phyloP scores from a whole-genome alignment of 2,888 invertebrate genomes.

The Drosophila conformis region DNA sequence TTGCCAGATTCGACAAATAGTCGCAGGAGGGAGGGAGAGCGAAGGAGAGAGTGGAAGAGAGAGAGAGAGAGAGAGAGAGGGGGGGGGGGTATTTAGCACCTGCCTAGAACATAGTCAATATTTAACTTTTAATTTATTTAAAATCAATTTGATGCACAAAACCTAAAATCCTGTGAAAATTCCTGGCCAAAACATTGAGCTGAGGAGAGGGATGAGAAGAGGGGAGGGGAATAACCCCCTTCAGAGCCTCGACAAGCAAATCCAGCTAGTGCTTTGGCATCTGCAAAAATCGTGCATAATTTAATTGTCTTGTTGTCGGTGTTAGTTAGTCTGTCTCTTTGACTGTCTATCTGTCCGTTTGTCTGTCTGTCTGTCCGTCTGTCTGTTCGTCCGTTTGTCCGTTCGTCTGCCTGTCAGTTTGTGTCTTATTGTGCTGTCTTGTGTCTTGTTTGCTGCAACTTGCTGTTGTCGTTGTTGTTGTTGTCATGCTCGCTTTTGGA shows the following conservation, averaged over 20 bases:
- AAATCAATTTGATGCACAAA: slow-evolving; percentile 56
- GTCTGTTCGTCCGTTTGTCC: slow-evolving; percentile 12
- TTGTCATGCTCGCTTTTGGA: slow-evolving; percentile 22
- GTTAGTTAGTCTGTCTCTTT: slow-evolving; percentile 36
- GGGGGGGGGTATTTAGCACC: slow-evolving; percentile 31
- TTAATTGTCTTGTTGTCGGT: slow-evolving; percentile 71
- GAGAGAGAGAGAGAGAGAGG: not conserved
- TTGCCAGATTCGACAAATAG: slow-evolving; percentile 38
- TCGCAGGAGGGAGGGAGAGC: not conserved
- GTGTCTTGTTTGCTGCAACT: slow-evolving; percentile 17
- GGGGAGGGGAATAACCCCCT: too few species aligned
- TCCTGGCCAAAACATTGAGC: not conserved
- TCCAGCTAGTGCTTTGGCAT: slow-evolving; percentile 29
- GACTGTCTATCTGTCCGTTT: slow-evolving; percentile 3
- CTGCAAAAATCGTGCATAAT: slow-evolving; percentile 69
- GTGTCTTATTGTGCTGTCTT: slow-evolving; percentile 7
- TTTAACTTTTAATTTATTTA: slow-evolving; percentile 75
- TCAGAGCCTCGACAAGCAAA: slow-evolving; percentile 4
- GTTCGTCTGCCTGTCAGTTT: not conserved
- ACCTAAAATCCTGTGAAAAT: slow-evolving; percentile 22
- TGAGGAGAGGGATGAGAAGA: rapidly evolving
- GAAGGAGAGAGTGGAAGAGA: not conserved
- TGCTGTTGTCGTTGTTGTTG: not conserved
- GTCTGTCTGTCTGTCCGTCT: slow-evolving; percentile 36
- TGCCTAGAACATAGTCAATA: slow-evolving; percentile 57